A percentile compares a stretch with the other conserved stretches of the same genome.
Evolutionary conservation across 2,113 vertebrate species (phyloP).

Genomic region (Hyaena hyaena): DNA sequence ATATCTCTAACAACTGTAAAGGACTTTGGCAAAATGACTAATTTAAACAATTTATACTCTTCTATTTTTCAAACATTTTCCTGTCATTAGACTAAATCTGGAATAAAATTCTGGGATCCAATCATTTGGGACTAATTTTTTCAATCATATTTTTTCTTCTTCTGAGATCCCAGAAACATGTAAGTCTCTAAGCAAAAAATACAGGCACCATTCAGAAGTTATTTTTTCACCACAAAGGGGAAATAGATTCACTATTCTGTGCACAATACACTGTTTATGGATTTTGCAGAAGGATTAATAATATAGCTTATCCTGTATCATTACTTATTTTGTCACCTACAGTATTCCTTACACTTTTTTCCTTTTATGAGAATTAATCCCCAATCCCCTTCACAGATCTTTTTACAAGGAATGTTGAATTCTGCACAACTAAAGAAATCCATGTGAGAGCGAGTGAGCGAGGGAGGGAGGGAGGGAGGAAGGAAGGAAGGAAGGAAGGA

Average conservation of each 20-base stretch:
- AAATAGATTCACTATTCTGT: constrained; percentile 42
- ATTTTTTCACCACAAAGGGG: background rate
- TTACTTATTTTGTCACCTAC: constrained; percentile 79
- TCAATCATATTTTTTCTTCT: constrained; percentile 39
- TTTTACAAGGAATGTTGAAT: constrained; percentile 76
- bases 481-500: constrained; percentile 29
- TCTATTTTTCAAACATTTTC: background rate
- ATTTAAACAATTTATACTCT: background rate
- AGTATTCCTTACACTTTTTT: constrained; percentile 76
- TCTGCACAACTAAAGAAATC: constrained; percentile 78
- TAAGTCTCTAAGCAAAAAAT: background rate
- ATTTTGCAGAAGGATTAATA: constrained; percentile 71
- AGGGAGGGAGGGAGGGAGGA: constrained; percentile 30
- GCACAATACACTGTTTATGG: constrained; percentile 59
- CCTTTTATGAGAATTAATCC: constrained; percentile 77
- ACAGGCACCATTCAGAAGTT: background rate
- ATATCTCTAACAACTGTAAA: background rate
- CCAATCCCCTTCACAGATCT: constrained; percentile 79
- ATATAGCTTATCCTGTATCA: constrained; percentile 61
- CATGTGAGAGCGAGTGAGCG: constrained; percentile 39
- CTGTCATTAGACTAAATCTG: background rate
- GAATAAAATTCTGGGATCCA: background rate
- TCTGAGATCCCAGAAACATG: constrained; percentile 58
- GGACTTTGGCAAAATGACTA: background rate
- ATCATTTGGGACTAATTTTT: background rate